phyloP scores from a whole-genome alignment of 2,888 invertebrate species.

The Boloria selene region DNA sequence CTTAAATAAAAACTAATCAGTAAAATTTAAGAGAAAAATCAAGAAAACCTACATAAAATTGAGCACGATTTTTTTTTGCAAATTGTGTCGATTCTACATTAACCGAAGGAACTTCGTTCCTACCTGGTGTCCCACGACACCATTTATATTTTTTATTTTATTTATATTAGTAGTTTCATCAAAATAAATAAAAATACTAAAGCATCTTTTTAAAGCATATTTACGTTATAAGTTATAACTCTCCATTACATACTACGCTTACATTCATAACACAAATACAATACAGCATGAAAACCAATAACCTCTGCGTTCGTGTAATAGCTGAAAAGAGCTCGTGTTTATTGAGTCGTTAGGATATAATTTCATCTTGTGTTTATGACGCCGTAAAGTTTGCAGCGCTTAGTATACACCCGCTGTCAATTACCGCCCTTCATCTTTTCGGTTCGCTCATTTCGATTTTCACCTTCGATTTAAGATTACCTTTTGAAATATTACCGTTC shows the following conservation, averaged over 20 bases:
- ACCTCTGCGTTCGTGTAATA: slow-evolving; percentile 12
- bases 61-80: too few relatives aligned
- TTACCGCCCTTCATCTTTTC: slow-evolving; percentile 25
- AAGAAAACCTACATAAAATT: too few relatives aligned
- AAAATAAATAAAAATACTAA: too few relatives aligned
- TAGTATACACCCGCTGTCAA: slow-evolving; percentile 30
- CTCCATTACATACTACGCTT: neutral
- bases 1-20: too few relatives aligned
- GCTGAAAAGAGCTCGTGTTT: slow-evolving; percentile 59
- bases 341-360: slow-evolving; percentile 80
- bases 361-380: slow-evolving; percentile 80
- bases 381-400: slow-evolving; percentile 74
- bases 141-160: too few relatives aligned
- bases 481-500: slow-evolving; percentile 26
- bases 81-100: too few relatives aligned
- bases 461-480: slow-evolving; percentile 29
- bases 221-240: neutral
- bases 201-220: too few relatives aligned
- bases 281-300: slow-evolving; percentile 1
- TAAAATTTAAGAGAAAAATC: too few relatives aligned
- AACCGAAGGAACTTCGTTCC: too few relatives aligned
- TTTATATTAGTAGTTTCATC: too few relatives aligned
- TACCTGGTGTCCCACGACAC: too few relatives aligned
- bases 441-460: slow-evolving; percentile 29
- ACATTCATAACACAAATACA: neutral